Conservation (phyloP, 2,888 invertebrate species). For the Epirrita christyi region DNA sequence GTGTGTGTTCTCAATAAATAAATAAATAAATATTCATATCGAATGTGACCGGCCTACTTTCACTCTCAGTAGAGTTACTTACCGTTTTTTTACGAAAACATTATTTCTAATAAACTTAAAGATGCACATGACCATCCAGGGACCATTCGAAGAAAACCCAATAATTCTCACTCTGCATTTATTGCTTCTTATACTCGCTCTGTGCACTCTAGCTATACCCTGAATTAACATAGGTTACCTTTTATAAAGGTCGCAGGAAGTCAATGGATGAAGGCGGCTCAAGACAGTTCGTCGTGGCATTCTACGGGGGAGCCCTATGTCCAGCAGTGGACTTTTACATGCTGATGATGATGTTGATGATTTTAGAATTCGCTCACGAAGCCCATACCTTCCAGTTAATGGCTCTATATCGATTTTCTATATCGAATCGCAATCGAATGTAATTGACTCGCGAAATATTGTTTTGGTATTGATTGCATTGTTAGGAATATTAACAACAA, state of each 20-base stretch:
- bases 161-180: too few relatives aligned
- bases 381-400: conserved; percentile 49
- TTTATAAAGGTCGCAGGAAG: too few relatives aligned
- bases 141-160: not conserved
- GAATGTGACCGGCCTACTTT: conserved; percentile 17
- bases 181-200: too few relatives aligned
- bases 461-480: conserved; percentile 21
- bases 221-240: too few relatives aligned
- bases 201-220: too few relatives aligned
- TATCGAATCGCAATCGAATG: conserved; percentile 38
- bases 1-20: too few relatives aligned
- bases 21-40: conserved; percentile 28
- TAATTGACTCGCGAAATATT: conserved; percentile 40
- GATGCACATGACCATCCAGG: too few relatives aligned
- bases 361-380: conserved; percentile 45
- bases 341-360: too few relatives aligned
- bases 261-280: too few relatives aligned
- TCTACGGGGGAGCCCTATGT: too few relatives aligned
- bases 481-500: not conserved
- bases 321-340: too few relatives aligned
- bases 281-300: too few relatives aligned
- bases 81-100: conserved; percentile 1
- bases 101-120: not conserved
- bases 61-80: conserved; percentile 8
- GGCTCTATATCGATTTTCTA: conserved; percentile 45